Percentiles rank a stretch among this genome's conserved stretches.
phyloP scores from a whole-genome alignment of 2,113 vertebrate species.

The Oceanodroma tethys region DNA sequence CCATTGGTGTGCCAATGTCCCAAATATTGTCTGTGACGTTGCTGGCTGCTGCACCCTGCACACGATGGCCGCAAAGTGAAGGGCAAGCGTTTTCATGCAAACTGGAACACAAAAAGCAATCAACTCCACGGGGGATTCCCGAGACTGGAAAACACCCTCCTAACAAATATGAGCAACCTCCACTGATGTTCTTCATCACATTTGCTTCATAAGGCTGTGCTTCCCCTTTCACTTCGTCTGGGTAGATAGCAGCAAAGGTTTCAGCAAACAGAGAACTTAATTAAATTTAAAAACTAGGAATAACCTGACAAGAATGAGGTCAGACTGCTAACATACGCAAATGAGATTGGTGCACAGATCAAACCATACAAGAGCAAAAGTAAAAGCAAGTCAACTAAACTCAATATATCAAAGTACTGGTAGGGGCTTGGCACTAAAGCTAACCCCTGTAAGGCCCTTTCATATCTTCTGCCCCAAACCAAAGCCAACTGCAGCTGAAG shows the following conservation, averaged over 20 bases:
- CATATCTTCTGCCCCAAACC: neutral
- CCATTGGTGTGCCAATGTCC: rapidly evolving
- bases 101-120: neutral
- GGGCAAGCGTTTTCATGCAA: neutral
- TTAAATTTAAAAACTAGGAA: neutral
- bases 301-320: neutral
- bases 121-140: neutral
- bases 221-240: slow-evolving; percentile 5
- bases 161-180: neutral
- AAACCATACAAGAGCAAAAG: neutral
- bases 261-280: neutral
- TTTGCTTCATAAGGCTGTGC: neutral
- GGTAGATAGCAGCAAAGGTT: neutral
- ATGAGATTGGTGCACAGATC: neutral
- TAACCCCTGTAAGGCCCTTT: neutral
- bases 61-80: neutral
- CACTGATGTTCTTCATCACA: neutral
- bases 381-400: neutral
- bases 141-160: neutral
- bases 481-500: neutral
- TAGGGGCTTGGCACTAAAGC: neutral
- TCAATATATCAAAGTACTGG: neutral
- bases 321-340: neutral
- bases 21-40: rapidly evolving
- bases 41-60: neutral